These are phyloP conservation scores for Scaptomyza pallida DNA, from an alignment of 1,140 invertebrate genomes.

Conservation along the genomic window DNA sequence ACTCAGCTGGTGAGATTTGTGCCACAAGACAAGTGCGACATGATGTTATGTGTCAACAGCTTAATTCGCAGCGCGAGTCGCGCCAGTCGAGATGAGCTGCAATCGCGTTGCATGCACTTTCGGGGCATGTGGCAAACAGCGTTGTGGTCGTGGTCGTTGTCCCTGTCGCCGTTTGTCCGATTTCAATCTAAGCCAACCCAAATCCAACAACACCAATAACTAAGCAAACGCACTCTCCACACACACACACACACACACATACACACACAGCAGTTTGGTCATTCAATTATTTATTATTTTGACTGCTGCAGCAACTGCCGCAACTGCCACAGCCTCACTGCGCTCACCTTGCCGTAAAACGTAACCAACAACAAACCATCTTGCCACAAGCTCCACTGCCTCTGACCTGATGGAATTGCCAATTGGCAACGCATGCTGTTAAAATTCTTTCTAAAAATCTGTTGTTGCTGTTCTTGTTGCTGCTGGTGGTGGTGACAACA, in stretches of 20 bases:
- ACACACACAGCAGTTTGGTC: slow-evolving; percentile 31
- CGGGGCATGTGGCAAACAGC: slow-evolving; percentile 35
- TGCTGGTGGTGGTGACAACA: slow-evolving; percentile 6
- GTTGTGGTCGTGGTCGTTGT: slow-evolving; percentile 6
- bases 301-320: slow-evolving; percentile 31
- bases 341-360: background rate
- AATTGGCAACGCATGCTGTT: slow-evolving; percentile 3
- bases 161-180: slow-evolving; percentile 51
- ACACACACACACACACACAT: slow-evolving; percentile 42
- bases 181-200: slow-evolving; percentile 60
- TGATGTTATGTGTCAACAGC: slow-evolving; percentile 82
- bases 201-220: slow-evolving; percentile 39
- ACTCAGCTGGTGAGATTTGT: slow-evolving; percentile 81
- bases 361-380: background rate
- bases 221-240: slow-evolving; percentile 4
- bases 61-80: slow-evolving; percentile 73
- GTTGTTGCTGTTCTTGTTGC: background rate
- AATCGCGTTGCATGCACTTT: slow-evolving; percentile 38
- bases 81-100: slow-evolving; percentile 29
- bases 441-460: background rate
- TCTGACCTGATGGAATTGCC: slow-evolving; percentile 5
- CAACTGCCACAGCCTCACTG: slow-evolving; percentile 14
- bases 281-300: slow-evolving; percentile 63
- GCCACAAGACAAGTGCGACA: slow-evolving; percentile 80
- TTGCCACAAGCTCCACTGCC: background rate